Percentiles rank a stretch among this genome's conserved stretches.
These are phyloP conservation scores for Lapara coniferarum DNA, from an alignment of 2,888 invertebrate genomes.

Conservation along the genomic window DNA sequence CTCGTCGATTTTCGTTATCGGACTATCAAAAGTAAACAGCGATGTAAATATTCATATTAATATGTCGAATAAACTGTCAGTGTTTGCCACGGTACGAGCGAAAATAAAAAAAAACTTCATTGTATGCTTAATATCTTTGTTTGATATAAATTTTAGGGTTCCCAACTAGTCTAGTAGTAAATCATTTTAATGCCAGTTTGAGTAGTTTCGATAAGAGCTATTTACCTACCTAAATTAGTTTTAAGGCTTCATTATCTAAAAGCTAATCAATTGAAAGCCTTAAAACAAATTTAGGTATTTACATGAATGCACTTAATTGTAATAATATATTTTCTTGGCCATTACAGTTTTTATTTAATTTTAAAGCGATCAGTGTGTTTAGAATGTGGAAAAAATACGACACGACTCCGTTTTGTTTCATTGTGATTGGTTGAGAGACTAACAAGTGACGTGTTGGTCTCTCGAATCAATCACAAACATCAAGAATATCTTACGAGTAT, in stretches of 20 bases:
- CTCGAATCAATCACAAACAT: too few relatives aligned
- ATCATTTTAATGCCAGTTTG: not conserved
- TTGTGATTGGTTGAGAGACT: too few relatives aligned
- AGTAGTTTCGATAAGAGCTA: not conserved
- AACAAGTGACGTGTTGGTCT: too few relatives aligned
- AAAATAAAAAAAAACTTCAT: conserved; percentile 27
- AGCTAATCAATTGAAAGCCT: not conserved
- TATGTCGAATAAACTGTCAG: conserved; percentile 23
- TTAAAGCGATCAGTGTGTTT: not conserved
- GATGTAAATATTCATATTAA: conserved; percentile 6
- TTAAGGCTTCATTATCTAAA: too few relatives aligned
- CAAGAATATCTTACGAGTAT: too few relatives aligned
- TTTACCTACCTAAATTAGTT: too few relatives aligned
- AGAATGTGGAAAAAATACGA: too few relatives aligned
- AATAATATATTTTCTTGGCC: too few relatives aligned
- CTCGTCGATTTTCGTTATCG: conserved; percentile 1
- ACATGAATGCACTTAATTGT: too few relatives aligned
- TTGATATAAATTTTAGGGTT: conserved; percentile 40
- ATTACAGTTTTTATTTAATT: not conserved
- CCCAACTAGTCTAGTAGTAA: not conserved
- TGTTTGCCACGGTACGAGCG: conserved; percentile 17
- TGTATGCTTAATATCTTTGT: conserved; percentile 34
- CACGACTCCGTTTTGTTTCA: too few relatives aligned
- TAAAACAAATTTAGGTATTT: not conserved
- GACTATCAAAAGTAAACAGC: conserved; percentile 14